phyloP scores from a whole-genome alignment of 2,113 vertebrate genomes.

The Puma concolor region DNA sequence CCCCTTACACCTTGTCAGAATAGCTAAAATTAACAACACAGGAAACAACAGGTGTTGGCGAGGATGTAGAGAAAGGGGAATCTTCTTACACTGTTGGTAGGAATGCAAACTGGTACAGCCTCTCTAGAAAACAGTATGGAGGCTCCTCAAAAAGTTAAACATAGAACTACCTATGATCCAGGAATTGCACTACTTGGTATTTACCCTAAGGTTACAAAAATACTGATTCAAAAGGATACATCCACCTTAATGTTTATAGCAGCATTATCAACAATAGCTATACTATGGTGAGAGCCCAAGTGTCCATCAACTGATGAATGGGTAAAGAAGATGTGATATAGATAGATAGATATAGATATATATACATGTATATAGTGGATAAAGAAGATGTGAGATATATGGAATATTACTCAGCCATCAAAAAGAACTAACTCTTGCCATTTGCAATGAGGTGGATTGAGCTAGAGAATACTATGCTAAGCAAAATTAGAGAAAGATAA shows the following conservation, averaged over 20 bases:
- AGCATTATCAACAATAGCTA: not conserved
- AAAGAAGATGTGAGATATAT: too few species aligned
- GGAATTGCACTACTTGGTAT: not conserved
- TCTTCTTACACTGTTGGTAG: not conserved
- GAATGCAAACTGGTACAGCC: not conserved
- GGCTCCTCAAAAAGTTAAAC: not conserved
- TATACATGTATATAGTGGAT: too few species aligned
- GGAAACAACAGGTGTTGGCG: not conserved
- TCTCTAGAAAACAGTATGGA: not conserved
- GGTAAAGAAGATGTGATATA: not conserved
- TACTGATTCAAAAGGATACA: not conserved
- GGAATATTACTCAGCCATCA: not conserved
- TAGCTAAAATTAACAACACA: not conserved
- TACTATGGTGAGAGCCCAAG: not conserved
- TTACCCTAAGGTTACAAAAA: not conserved
- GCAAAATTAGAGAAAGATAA: not conserved
- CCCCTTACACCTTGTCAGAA: not conserved
- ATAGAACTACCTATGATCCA: not conserved
- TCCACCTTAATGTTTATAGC: not conserved
- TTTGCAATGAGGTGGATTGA: not conserved
- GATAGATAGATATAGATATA: too few species aligned
- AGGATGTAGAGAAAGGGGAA: not conserved
- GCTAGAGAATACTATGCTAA: not conserved
- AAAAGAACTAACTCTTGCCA: not conserved
- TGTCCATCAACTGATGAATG: not conserved